Percentiles rank a stretch among this genome's conserved stretches.
phyloP scores from a whole-genome alignment of 2,113 vertebrate species.

The Emberiza fucata region DNA sequence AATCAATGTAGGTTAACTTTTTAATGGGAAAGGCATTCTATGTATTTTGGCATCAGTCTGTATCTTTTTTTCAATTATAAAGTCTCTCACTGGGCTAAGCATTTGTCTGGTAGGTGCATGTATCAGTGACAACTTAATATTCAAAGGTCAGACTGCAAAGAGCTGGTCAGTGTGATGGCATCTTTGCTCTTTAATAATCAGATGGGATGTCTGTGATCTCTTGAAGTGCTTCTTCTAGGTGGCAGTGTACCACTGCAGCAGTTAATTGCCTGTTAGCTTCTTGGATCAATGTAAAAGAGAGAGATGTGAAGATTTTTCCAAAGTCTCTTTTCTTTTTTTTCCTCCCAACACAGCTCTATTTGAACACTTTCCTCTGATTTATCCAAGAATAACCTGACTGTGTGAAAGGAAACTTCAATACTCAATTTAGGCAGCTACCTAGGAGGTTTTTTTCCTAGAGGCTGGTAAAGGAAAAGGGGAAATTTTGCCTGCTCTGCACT shows the following conservation, averaged over 20 bases:
- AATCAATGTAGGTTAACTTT: constrained; percentile 41
- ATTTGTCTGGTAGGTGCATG: background rate
- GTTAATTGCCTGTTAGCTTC: constrained; percentile 58
- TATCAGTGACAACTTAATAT: constrained; percentile 23
- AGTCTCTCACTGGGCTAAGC: constrained; percentile 22
- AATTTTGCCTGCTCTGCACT: background rate
- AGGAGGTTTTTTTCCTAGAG: background rate
- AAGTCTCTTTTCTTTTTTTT: background rate
- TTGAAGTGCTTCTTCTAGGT: constrained; percentile 47
- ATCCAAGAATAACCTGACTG: constrained; percentile 19
- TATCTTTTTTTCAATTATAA: constrained; percentile 35
- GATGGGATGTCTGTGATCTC: constrained; percentile 39
- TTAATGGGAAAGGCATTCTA: constrained; percentile 29
- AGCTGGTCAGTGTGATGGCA: background rate
- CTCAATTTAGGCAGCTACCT: background rate
- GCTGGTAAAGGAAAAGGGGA: background rate
- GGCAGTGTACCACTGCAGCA: constrained; percentile 33
- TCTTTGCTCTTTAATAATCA: constrained; percentile 57
- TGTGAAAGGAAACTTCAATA: constrained; percentile 30
- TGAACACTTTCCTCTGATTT: constrained; percentile 41
- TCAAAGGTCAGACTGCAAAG: constrained; percentile 56
- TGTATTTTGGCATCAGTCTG: background rate
- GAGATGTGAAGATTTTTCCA: constrained; percentile 51
- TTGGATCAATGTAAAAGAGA: constrained; percentile 46
- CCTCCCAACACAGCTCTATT: constrained; percentile 3